Evolutionary conservation across 1,140 invertebrate species (phyloP).

Genomic region (Listronotus bonariensis): DNA sequence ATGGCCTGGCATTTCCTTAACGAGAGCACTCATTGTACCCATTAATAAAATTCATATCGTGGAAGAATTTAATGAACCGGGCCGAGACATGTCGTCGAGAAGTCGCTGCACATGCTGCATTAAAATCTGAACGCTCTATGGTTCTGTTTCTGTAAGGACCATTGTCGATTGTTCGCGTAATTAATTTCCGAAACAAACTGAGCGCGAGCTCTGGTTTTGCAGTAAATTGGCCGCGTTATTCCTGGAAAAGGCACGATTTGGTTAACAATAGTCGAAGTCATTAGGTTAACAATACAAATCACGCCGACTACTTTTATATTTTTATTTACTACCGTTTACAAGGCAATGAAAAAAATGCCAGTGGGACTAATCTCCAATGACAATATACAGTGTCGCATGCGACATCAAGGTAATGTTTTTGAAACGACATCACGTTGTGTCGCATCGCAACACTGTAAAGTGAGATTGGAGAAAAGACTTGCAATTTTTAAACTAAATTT

Average conservation of each 20-base stretch:
- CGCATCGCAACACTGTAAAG: too few species aligned
- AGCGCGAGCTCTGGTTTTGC: constrained; percentile 3
- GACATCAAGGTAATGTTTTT: too few species aligned
- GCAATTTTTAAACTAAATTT: too few species aligned
- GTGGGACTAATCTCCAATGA: too few species aligned
- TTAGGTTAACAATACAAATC: constrained; percentile 4
- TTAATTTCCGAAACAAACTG: constrained; percentile 22
- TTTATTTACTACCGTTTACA: too few species aligned
- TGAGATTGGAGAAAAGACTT: too few species aligned
- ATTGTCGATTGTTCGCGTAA: constrained; percentile 11
- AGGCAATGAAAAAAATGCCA: too few species aligned
- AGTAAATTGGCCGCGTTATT: constrained; percentile 9
- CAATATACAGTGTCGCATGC: too few species aligned
- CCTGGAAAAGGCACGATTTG: constrained; percentile 15
- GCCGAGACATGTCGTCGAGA: constrained; percentile 31
- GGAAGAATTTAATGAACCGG: constrained; percentile 44
- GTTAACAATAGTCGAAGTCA: constrained; percentile 1
- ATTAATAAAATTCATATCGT: constrained; percentile 45
- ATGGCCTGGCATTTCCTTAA: constrained; percentile 22
- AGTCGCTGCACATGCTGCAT: constrained; percentile 14
- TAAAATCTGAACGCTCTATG: constrained; percentile 17
- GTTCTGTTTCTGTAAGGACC: constrained; percentile 10
- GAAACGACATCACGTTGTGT: too few species aligned
- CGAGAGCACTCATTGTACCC: constrained; percentile 38
- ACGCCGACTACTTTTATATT: neutral